A percentile compares a stretch with the other conserved stretches of the same genome.
Conservation (phyloP, 1,140 invertebrate genomes). For the Cydia splendana region DNA sequence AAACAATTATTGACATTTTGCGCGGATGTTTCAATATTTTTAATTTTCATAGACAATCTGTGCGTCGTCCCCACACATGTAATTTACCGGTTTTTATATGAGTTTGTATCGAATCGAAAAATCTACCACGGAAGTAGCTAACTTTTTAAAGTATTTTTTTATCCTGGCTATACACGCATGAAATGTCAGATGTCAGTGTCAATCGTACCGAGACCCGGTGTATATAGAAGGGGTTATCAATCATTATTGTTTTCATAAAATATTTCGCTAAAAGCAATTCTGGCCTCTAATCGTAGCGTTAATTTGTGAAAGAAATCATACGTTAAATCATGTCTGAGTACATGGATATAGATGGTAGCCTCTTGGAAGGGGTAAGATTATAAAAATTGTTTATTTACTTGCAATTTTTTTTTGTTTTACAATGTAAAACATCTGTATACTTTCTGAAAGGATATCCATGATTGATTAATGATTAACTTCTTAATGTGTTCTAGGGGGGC, state of each 20-base stretch:
- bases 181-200: slow-evolving; percentile 8
- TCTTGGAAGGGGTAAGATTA: slow-evolving; percentile 82
- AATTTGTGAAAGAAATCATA: background rate
- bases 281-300: background rate
- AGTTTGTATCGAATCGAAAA: background rate
- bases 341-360: slow-evolving; percentile 83
- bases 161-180: background rate
- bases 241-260: background rate
- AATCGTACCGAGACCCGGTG: background rate
- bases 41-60: background rate
- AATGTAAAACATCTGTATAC: background rate
- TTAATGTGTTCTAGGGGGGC: slow-evolving; percentile 85
- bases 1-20: slow-evolving; percentile 59
- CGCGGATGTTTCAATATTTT: slow-evolving; percentile 33
- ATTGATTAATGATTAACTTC: background rate
- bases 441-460: background rate
- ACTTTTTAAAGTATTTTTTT: background rate
- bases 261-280: background rate
- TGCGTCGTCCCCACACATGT: background rate
- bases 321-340: slow-evolving; percentile 50
- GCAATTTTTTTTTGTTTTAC: background rate
- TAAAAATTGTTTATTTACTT: background rate
- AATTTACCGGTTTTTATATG: background rate
- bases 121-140: slow-evolving; percentile 26
- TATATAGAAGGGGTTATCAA: background rate